Evolutionary conservation across 2,888 invertebrate species (phyloP).

Genomic region (Patella caerulea): DNA sequence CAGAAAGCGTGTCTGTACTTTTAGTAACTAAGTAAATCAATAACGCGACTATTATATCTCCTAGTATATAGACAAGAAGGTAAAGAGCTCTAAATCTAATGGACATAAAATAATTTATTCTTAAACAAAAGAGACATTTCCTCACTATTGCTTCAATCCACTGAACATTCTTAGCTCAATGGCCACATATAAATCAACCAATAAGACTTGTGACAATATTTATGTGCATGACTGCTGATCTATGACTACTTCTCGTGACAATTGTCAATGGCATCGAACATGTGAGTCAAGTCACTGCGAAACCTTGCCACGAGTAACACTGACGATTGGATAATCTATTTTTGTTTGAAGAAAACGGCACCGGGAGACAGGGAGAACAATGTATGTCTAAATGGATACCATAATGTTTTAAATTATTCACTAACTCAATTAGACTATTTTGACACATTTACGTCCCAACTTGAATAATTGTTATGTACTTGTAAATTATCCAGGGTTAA

Average conservation of each 20-base stretch:
- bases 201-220: conserved; percentile 18
- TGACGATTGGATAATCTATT: background rate
- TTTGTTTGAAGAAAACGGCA: too few relatives aligned
- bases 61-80: too few relatives aligned
- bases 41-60: too few relatives aligned
- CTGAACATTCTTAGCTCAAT: background rate
- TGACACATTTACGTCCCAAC: background rate
- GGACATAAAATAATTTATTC: too few relatives aligned
- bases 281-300: conserved; percentile 6
- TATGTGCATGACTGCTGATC: conserved; percentile 28
- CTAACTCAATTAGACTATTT: background rate
- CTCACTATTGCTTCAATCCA: too few relatives aligned
- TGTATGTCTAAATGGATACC: too few relatives aligned
- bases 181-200: conserved; percentile 18
- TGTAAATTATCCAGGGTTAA: background rate
- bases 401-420: background rate
- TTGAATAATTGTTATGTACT: conserved; percentile 5
- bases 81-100: too few relatives aligned
- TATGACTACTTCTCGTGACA: conserved; percentile 28
- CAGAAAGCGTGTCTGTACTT: too few relatives aligned
- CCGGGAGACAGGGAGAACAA: too few relatives aligned
- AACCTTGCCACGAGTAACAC: background rate
- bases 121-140: too few relatives aligned
- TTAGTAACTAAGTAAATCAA: too few relatives aligned
- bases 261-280: conserved; percentile 13